Percentiles rank a stretch among this genome's conserved stretches.
These are phyloP conservation scores for Hippopotamyrus pictus DNA, from an alignment of 2,797 vertebrate species.

Conservation along the genomic window DNA sequence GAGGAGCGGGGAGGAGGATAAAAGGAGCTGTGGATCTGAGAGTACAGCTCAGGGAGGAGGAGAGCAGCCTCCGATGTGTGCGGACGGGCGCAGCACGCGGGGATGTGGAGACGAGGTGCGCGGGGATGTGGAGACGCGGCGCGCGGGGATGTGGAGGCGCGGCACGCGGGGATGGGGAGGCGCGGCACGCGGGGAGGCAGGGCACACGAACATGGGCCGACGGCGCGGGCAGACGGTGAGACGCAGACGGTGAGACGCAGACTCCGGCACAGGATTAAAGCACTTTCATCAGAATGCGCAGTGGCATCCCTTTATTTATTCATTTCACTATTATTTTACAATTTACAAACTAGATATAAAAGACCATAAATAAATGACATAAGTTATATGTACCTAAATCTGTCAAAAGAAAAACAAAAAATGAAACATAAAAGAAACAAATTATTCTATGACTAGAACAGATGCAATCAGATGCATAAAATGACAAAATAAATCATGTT, in stretches of 20 bases:
- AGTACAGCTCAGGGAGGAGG: neutral
- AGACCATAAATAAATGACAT: conserved; percentile 99
- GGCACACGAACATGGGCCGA: neutral
- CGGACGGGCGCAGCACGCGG: no score
- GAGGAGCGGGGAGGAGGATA: neutral
- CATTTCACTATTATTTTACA: conserved; percentile 85
- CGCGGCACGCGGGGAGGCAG: neutral
- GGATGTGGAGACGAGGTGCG: no score
- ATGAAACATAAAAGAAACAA: conserved; percentile 64
- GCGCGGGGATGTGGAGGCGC: no score
- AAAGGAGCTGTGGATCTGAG: neutral
- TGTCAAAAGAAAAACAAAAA: conserved; percentile 67
- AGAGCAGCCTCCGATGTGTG: neutral
- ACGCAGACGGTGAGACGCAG: neutral
- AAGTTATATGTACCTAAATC: conserved; percentile 98
- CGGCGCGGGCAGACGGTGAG: neutral
- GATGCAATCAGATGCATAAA: conserved; percentile 73
- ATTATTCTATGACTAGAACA: conserved; percentile 78
- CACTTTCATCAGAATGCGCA: conserved; percentile 96
- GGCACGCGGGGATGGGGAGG: no score
- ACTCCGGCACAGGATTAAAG: conserved; percentile 31
- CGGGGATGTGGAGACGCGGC: no score
- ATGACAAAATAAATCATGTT: conserved; percentile 62
- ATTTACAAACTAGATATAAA: conserved; percentile 99
- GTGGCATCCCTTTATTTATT: conserved; percentile 60